These are phyloP conservation scores for Karalla daura DNA, from an alignment of 2,797 vertebrate genomes.

Conservation along the genomic window DNA sequence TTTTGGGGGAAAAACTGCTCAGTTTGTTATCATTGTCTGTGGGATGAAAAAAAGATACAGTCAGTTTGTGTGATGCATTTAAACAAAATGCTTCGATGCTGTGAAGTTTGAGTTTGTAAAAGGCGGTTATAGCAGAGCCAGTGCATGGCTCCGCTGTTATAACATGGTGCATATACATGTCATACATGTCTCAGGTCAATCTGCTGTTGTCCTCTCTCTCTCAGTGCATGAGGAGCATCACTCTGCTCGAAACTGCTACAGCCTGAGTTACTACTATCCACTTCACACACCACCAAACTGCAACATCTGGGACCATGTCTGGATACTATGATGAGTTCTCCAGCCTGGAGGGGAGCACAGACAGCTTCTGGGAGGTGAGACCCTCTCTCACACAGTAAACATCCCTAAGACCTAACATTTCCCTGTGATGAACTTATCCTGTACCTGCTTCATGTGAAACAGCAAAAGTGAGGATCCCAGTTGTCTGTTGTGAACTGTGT, in stretches of 20 bases:
- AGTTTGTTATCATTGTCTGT: no score
- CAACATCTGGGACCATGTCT: constrained; percentile 88
- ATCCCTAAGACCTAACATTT: background rate
- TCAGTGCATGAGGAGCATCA: constrained; percentile 71
- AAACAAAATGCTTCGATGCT: no score
- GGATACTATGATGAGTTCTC: constrained; percentile 90
- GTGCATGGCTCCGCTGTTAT: no score
- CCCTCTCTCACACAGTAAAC: constrained; percentile 39
- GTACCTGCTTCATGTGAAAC: constrained; percentile 13
- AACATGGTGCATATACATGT: background rate
- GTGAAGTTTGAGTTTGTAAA: no score
- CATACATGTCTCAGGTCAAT: background rate
- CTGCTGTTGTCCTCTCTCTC: constrained; percentile 30
- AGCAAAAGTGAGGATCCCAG: background rate
- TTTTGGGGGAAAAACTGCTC: no score
- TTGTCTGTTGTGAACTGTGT: constrained; percentile 12
- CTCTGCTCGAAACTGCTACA: constrained; percentile 57
- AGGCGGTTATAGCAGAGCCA: no score
- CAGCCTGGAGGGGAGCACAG: constrained; percentile 89
- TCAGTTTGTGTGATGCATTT: no score
- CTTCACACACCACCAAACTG: no score
- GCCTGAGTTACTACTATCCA: no score
- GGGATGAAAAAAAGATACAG: no score
- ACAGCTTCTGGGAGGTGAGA: constrained; percentile 99
- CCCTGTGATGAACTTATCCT: constrained; percentile 40